A percentile compares a stretch with the other conserved stretches of the same genome.
phyloP scores from a whole-genome alignment of 2,888 invertebrate genomes.

The Chrysolina haemoptera region DNA sequence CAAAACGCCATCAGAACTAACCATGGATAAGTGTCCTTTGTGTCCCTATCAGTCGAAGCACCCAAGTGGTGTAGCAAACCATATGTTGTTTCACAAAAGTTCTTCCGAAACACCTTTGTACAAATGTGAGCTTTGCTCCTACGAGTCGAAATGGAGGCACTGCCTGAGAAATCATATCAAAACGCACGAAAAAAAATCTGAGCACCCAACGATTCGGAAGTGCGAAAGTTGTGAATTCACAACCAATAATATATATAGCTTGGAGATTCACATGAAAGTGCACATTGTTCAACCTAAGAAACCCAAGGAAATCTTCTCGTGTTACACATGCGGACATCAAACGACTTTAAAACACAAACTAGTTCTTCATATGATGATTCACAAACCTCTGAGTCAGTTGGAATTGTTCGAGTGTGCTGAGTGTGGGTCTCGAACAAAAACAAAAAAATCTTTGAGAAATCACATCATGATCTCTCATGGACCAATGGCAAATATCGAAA shows the following conservation, averaged over 20 bases:
- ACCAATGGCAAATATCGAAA: not conserved
- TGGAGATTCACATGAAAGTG: slow-evolving; percentile 16
- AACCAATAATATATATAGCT: slow-evolving; percentile 9
- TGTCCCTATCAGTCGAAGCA: slow-evolving; percentile 28
- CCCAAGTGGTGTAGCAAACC: not conserved
- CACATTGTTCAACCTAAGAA: not conserved
- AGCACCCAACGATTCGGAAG: not conserved
- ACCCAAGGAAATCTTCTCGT: not conserved
- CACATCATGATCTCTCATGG: not conserved
- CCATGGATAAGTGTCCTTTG: slow-evolving; percentile 24
- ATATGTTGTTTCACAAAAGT: slow-evolving; percentile 26
- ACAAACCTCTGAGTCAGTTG: not conserved
- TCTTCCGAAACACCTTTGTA: slow-evolving; percentile 9
- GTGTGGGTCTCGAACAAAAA: not conserved
- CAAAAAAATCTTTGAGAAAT: not conserved
- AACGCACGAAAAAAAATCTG: slow-evolving; percentile 19
- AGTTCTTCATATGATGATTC: not conserved
- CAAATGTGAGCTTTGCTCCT: slow-evolving; percentile 26
- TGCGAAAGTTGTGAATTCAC: slow-evolving; percentile 23
- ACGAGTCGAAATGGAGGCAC: slow-evolving; percentile 25
- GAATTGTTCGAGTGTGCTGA: slow-evolving; percentile 2
- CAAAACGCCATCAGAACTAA: not conserved
- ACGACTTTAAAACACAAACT: not conserved
- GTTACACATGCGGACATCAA: slow-evolving; percentile 9
- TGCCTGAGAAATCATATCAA: slow-evolving; percentile 26